phyloP scores from a whole-genome alignment of 2,888 invertebrate species.

The Mechanitis mazaeus region DNA sequence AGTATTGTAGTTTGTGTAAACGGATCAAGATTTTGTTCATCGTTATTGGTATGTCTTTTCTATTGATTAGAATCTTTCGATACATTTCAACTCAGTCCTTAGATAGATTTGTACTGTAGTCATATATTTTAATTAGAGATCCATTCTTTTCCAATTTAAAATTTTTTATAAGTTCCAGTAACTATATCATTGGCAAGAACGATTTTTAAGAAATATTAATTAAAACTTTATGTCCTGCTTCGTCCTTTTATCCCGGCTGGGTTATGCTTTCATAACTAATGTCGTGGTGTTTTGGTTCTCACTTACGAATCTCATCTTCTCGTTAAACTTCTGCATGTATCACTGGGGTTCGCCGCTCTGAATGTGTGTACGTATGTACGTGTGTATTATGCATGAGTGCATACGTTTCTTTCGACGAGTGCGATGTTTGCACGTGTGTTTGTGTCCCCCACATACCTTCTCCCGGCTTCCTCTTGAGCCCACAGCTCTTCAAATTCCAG shows the following conservation, averaged over 20 bases:
- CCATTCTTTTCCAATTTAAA: not conserved
- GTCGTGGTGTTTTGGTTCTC: conserved; percentile 61
- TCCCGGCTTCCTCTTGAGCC: conserved; percentile 59
- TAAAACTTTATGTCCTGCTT: conserved; percentile 41
- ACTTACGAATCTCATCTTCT: conserved; percentile 46
- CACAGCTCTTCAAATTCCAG: conserved; percentile 77
- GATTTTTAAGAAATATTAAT: conserved; percentile 21
- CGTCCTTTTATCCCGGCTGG: conserved; percentile 52
- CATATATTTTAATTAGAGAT: not conserved
- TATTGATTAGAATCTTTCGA: not conserved
- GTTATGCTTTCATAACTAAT: conserved; percentile 65
- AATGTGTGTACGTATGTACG: conserved; percentile 34
- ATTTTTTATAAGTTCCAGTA: not conserved
- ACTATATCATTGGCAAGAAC: not conserved
- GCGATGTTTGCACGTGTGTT: conserved; percentile 30
- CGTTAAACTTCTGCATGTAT: conserved; percentile 56
- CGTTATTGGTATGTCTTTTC: not conserved
- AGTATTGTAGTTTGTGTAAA: not conserved
- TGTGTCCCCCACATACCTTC: conserved; percentile 41
- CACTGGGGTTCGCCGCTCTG: conserved; percentile 45
- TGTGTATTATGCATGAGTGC: conserved; percentile 28
- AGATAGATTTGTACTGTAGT: not conserved
- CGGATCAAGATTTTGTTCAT: not conserved
- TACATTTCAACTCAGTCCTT: not conserved
- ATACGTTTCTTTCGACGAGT: conserved; percentile 9